Percentiles rank a stretch among this genome's conserved stretches.
These are phyloP conservation scores for Chydorus sphaericus DNA, from an alignment of 2,888 invertebrate genomes.

Conservation along the genomic window DNA sequence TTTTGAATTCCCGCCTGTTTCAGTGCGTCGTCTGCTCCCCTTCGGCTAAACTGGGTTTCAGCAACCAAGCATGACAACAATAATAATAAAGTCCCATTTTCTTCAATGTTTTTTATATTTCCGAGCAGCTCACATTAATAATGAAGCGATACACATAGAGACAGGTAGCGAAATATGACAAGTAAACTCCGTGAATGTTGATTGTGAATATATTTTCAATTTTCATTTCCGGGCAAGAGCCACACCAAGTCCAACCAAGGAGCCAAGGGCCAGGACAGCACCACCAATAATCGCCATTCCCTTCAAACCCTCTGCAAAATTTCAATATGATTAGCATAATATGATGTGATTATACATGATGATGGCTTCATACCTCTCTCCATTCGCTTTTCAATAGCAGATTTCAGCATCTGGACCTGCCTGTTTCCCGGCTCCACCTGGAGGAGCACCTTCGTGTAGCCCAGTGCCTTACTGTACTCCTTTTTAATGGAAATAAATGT, in stretches of 20 bases:
- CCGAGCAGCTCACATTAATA: no score
- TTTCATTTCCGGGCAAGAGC: slow-evolving; percentile 40
- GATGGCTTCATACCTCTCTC: slow-evolving; percentile 47
- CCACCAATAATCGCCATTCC: slow-evolving; percentile 83
- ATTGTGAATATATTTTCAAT: no score
- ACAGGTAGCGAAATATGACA: no score
- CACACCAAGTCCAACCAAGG: slow-evolving; percentile 67
- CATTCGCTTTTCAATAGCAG: slow-evolving; percentile 74
- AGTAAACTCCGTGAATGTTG: no score
- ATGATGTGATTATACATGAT: neutral
- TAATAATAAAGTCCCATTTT: no score
- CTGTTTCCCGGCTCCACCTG: slow-evolving; percentile 74
- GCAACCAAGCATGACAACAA: no score
- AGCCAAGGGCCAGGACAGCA: slow-evolving; percentile 68
- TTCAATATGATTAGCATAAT: slow-evolving; percentile 10
- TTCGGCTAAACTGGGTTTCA: no score
- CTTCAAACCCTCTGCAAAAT: slow-evolving; percentile 55
- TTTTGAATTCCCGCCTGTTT: no score
- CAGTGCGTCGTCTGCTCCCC: no score
- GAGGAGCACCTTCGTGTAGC: slow-evolving; percentile 64
- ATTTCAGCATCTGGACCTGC: slow-evolving; percentile 67
- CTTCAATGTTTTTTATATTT: no score
- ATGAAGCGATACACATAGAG: no score
- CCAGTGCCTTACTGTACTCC: slow-evolving; percentile 71
- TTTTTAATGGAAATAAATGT: slow-evolving; percentile 22